Evolutionary conservation across 2,888 invertebrate species (phyloP), one percentile per base, ranked within the genome.

Genomic region (Zhuqinia jingwanae): DNA sequence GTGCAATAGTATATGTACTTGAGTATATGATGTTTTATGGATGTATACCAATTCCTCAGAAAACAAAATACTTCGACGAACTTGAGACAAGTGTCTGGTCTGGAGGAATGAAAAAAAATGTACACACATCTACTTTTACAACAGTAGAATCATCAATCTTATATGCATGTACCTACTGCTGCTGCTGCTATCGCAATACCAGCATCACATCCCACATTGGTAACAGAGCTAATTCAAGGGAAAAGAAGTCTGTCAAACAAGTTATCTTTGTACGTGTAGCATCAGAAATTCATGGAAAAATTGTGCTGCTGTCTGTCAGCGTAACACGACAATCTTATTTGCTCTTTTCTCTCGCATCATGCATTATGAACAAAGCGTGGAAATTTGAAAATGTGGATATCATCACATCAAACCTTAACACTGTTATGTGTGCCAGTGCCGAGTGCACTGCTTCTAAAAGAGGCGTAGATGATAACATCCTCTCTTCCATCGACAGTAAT

Each of bases 221-320:
- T 53, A 53, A 53, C 2, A 53, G 13, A n/a, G 8, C 22, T 68
- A 45, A 36, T 65, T 30, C 45, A 17, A 68, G 20, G 20, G 65
- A 42, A 20, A 45, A 36, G 20, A 42, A 42, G 45, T 68, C 42
- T 42, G 10, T 11, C 11, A 42, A n/a, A n/a, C n/a, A n/a, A n/a
- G n/a, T n/a, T n/a, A n/a, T n/a, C n/a, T n/a, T n/a, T n/a, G n/a
- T n/a, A n/a, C n/a, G n/a, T n/a, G n/a, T 8, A n/a, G 30, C 17
- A 17, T 20, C 11, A 42, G 11, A 45, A 68, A 68, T 68, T 68
- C 65, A 68, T 68, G 45, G 17, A 68, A 42, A 68, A 68, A 68
- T 68, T 68, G 45, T 42, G 20, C n/a, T n/a, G n/a, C 17, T 68
- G 42, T 68, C 65, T 42, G 13, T 68, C 22, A 68, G 65, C 15